phyloP scores from a whole-genome alignment of 2,113 vertebrate genomes.

The Arothron firmamentum region DNA sequence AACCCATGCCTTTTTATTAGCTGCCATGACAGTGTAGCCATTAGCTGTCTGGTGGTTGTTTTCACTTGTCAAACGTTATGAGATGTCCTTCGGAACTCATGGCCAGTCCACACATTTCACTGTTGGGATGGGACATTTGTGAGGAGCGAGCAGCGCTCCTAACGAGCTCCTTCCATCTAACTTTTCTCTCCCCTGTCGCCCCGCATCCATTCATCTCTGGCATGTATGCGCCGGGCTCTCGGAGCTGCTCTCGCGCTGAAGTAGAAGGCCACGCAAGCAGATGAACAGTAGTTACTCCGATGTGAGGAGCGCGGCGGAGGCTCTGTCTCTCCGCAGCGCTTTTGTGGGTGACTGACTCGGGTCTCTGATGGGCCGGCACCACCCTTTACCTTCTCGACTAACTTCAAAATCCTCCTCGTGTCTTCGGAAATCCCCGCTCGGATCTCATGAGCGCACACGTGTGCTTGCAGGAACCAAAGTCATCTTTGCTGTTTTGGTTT shows the following conservation, averaged over 20 bases:
- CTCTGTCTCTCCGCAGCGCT: conserved; percentile 49
- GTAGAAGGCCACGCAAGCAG: conserved; percentile 28
- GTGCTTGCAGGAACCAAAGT: not conserved
- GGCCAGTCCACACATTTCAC: conserved; percentile 55
- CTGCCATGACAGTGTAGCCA: conserved; percentile 54
- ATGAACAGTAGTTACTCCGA: conserved; percentile 52
- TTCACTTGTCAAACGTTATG: conserved; percentile 52
- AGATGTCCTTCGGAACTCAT: conserved; percentile 55
- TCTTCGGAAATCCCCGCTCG: conserved; percentile 14
- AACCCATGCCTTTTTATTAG: conserved; percentile 65
- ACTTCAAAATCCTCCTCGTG: not conserved
- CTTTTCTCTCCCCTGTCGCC: conserved; percentile 56
- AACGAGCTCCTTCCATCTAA: conserved; percentile 60
- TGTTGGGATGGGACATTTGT: conserved; percentile 33
- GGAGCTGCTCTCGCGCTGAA: conserved; percentile 32
- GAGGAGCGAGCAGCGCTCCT: conserved; percentile 36
- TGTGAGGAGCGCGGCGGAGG: conserved; percentile 55
- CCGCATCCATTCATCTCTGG: conserved; percentile 50
- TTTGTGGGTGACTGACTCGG: conserved; percentile 53
- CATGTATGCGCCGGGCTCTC: conserved; percentile 38
- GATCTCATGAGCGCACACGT: not conserved
- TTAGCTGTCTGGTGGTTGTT: conserved; percentile 60
- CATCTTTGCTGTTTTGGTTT: not conserved
- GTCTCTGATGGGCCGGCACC: conserved; percentile 53
- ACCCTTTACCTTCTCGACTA: conserved; percentile 44